These are phyloP conservation scores for Petrolisthes cinctipes DNA, from an alignment of 2,888 invertebrate species.

Conservation along the genomic window DNA sequence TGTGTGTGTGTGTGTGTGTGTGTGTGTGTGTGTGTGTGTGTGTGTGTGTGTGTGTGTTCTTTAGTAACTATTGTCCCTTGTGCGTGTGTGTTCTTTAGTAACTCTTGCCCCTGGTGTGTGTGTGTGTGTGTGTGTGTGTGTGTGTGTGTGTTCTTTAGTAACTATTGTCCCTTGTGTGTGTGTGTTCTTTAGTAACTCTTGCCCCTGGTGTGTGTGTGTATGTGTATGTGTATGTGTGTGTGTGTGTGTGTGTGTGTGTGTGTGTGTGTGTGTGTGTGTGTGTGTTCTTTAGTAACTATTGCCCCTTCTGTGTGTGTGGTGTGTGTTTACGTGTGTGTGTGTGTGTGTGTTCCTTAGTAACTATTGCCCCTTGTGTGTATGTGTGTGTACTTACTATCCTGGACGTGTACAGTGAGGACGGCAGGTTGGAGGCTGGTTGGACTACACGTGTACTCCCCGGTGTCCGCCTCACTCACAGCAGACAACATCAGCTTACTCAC, in stretches of 20 bases:
- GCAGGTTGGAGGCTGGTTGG: constrained; percentile 62
- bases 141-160: constrained; percentile 7
- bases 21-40: no score
- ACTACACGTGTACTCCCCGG: constrained; percentile 60
- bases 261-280: background rate
- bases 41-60: no score
- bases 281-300: background rate
- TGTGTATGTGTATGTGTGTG: background rate
- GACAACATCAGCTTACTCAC: constrained; percentile 63
- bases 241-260: constrained; percentile 7
- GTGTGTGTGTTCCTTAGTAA: background rate
- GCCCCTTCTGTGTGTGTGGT: background rate
- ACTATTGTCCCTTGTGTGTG: no score
- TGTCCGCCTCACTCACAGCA: constrained; percentile 47
- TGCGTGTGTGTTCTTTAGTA: no score
- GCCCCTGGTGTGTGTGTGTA: background rate
- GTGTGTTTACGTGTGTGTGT: background rate
- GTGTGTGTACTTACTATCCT: background rate
- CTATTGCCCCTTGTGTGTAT: background rate
- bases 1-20: no score
- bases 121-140: background rate
- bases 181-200: background rate
- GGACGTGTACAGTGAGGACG: constrained; percentile 61
- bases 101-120: background rate
- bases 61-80: no score